These are phyloP conservation scores for Gymnorhina tibicen DNA, from an alignment of 2,113 vertebrate species.

Conservation along the genomic window DNA sequence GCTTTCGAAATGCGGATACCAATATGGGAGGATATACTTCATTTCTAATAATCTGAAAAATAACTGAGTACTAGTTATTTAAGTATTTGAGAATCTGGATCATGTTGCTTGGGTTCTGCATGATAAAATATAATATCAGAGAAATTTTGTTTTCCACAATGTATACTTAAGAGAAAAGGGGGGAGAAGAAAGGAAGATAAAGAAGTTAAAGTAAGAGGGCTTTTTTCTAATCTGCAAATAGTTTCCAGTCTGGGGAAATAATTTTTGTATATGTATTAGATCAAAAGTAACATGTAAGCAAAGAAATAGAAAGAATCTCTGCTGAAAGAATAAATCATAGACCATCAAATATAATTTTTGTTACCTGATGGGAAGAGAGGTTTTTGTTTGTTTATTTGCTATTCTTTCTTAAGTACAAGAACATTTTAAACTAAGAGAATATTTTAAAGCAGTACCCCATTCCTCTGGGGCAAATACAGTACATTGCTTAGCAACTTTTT, in stretches of 20 bases:
- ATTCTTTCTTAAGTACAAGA: not conserved
- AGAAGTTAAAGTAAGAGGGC: not conserved
- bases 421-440: not conserved
- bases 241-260: not conserved
- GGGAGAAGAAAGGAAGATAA: constrained; percentile 13
- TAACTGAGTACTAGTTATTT: not conserved
- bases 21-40: not conserved
- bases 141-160: constrained; percentile 40
- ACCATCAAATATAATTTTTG: constrained; percentile 27
- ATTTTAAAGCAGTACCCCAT: not conserved
- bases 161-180: constrained; percentile 26
- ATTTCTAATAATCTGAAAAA: not conserved
- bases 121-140: not conserved
- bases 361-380: not conserved
- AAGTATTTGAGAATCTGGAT: not conserved
- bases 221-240: constrained; percentile 26
- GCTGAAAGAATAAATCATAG: constrained; percentile 53
- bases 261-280: constrained; percentile 26
- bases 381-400: not conserved
- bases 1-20: not conserved
- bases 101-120: not conserved
- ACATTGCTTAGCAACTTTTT: not conserved
- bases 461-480: not conserved
- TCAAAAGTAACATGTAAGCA: constrained; percentile 49
- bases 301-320: constrained; percentile 44